Evolutionary conservation across 2,113 vertebrate genomes (phyloP).

Genomic region (Macrotus californicus): DNA sequence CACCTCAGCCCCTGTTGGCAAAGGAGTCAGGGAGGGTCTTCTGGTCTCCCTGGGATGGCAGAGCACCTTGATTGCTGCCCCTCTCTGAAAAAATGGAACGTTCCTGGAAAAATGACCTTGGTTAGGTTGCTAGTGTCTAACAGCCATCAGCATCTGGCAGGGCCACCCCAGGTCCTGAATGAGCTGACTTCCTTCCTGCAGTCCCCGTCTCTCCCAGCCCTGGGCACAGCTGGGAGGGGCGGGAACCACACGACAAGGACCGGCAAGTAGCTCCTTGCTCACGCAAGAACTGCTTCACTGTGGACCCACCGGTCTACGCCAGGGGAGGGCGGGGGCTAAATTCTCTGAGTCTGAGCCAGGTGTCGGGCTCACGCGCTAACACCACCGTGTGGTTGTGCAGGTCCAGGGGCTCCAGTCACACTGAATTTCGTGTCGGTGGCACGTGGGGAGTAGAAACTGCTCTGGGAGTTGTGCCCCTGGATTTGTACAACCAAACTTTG

Average conservation of each 20-base stretch:
- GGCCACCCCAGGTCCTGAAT: neutral
- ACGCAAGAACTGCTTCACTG: fast-evolving
- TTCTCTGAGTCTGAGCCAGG: neutral
- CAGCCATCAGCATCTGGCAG: neutral
- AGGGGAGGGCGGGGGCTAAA: neutral
- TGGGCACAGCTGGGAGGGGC: neutral
- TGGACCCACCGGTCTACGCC: neutral
- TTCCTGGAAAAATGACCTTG: neutral
- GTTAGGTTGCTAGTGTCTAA: neutral
- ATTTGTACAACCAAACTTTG: neutral
- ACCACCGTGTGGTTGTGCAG: too few species aligned
- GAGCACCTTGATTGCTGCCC: fast-evolving
- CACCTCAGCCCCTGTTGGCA: neutral
- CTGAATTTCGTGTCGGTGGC: neutral
- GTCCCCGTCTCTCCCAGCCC: fast-evolving
- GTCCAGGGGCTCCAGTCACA: neutral
- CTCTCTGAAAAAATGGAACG: neutral
- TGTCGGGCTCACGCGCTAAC: fast-evolving
- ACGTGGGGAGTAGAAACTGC: fast-evolving
- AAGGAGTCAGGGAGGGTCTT: neutral
- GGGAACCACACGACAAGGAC: neutral
- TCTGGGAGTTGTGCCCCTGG: fast-evolving
- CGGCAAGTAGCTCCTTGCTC: neutral
- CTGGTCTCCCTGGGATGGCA: too few species aligned
- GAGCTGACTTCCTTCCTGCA: neutral